These are phyloP conservation scores for Rana temporaria DNA, from an alignment of 2,113 vertebrate species.

Conservation along the genomic window DNA sequence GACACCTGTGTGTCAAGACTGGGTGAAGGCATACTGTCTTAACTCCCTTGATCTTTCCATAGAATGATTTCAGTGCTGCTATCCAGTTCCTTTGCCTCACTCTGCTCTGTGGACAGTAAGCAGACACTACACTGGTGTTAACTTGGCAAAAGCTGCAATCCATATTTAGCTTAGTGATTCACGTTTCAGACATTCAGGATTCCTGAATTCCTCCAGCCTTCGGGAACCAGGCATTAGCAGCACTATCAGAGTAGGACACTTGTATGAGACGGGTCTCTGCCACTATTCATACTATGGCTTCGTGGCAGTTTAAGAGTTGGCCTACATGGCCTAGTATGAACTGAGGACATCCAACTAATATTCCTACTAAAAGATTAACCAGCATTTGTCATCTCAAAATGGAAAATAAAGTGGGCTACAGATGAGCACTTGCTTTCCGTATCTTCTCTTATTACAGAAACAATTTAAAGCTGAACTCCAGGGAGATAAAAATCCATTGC, in stretches of 20 bases:
- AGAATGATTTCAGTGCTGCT: slow-evolving; percentile 7
- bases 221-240: slow-evolving; percentile 45
- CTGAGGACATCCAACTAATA: slow-evolving; percentile 20
- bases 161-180: slow-evolving; percentile 55
- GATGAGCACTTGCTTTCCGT: neutral
- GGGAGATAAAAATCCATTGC: too few species aligned
- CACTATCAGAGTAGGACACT: slow-evolving; percentile 8
- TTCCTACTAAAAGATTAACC: neutral
- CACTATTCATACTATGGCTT: neutral
- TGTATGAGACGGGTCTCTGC: neutral
- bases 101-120: slow-evolving; percentile 1
- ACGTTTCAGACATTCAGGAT: slow-evolving; percentile 37
- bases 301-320: neutral
- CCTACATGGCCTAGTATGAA: neutral
- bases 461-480: neutral
- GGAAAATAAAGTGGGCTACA: neutral
- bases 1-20: neutral
- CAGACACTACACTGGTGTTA: slow-evolving; percentile 38
- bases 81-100: neutral
- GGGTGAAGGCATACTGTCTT: neutral
- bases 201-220: slow-evolving; percentile 43
- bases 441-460: neutral
- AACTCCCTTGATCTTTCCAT: neutral
- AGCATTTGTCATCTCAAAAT: neutral
- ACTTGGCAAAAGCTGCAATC: slow-evolving; percentile 25